Base-by-base conservation (phyloP, 2,113 vertebrate species). In the Salminus brasiliensis region DNA sequence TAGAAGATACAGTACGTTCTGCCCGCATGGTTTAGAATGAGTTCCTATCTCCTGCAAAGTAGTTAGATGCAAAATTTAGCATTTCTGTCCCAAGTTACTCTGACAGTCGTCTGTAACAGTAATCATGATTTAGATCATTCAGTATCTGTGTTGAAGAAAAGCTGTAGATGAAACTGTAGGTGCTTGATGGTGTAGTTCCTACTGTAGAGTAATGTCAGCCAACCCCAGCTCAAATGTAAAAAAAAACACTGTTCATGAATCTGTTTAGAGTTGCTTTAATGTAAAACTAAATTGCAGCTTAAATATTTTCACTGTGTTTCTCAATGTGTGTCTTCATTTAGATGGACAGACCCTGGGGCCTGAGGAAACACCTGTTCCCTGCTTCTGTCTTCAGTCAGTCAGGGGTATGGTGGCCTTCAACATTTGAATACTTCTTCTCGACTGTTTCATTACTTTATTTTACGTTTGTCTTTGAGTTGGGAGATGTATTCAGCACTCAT, bases 391-490 rank as follows among this genome's bases (percentile, higher is more conserved):
- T 18, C 60, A 66, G n/a, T 34, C 27, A 53, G 41, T 29, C 27
- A 53, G 41, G 21, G 62, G 62, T 76, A 76, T 32, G 49, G 47
- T 41, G 27, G 16, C 10, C 5, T 41, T 53, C 74, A 53, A 39
- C 15, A 66, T 11, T 49, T 75, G 29, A 66, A 0, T 36, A 9
- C 2, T 16, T 43, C 18, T n/a, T 67, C n/a, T 29, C 32, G n/a
- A 67, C 67, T 18, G 55, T 53, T 29, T 21, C 41, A 18, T 18
- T 2, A 53, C 3, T 52, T 45, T 7, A 25, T 55, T 67, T 53
- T 76, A 29, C 32, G 21, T 67, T 21, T 47, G 39, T 11, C 11
- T 45, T n/a, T 34, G 43, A 23, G 3, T 66, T 66, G 4, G 13
- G 13, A 53, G 74, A 49, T 9, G 4, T 74, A 32, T 47, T 47